Conservation (phyloP, 2,113 vertebrate species). For the Pelvicachromis taeniatus region DNA sequence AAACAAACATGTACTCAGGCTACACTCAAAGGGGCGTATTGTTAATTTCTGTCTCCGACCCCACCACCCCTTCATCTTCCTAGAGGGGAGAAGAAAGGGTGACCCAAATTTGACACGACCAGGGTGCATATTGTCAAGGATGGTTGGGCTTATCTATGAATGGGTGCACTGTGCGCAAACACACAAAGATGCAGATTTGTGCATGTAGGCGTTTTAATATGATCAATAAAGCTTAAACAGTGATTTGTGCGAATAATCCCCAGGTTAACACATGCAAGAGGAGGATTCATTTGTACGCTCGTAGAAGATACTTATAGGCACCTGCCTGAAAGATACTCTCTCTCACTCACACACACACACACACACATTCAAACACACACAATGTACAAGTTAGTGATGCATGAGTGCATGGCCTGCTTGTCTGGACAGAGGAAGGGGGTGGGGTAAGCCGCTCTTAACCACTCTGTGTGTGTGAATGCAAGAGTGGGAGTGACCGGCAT, state of each 20-base stretch:
- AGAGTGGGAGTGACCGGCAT: constrained; percentile 56
- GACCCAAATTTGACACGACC: constrained; percentile 63
- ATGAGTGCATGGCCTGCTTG: constrained; percentile 48
- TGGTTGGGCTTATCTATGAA: constrained; percentile 24
- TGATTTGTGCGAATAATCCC: background rate
- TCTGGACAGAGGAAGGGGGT: constrained; percentile 38
- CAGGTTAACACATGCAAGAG: background rate
- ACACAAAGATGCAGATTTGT: background rate
- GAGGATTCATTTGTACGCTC: background rate
- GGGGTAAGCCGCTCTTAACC: background rate
- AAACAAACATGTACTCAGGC: constrained; percentile 18
- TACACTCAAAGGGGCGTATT: constrained; percentile 48
- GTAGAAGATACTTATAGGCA: background rate
- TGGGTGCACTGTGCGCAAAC: constrained; percentile 22
- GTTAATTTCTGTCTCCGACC: constrained; percentile 16
- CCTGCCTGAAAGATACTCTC: background rate
- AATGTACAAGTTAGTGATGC: constrained; percentile 55
- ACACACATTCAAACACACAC: constrained; percentile 19
- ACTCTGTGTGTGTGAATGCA: background rate
- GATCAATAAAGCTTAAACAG: background rate
- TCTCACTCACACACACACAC: background rate
- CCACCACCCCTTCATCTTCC: background rate
- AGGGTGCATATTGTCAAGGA: constrained; percentile 24
- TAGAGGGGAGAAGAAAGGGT: constrained; percentile 42
- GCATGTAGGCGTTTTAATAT: background rate